Evolutionary conservation across 2,113 vertebrate genomes (phyloP).

Genomic region (Pheucticus melanocephalus): DNA sequence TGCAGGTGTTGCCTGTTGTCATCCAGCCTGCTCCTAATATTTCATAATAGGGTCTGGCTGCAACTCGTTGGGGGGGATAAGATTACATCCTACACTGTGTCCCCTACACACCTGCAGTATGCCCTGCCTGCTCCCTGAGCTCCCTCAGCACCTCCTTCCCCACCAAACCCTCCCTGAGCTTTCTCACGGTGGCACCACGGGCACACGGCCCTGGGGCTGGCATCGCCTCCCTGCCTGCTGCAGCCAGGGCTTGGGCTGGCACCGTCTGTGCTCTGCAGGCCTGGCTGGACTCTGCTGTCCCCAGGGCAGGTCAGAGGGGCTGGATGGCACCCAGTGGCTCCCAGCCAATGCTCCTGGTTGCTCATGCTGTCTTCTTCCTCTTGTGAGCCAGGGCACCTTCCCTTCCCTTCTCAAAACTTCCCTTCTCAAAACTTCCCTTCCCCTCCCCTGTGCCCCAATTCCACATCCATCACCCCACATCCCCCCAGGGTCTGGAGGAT

Average conservation of each 20-base stretch:
- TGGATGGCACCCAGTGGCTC: background rate
- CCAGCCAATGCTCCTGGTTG: background rate
- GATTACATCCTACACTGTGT: too few relatives aligned
- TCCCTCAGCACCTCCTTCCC: rapidly evolving
- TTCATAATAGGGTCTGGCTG: too few relatives aligned
- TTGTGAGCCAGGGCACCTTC: background rate
- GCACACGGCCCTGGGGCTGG: rapidly evolving
- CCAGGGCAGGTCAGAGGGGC: background rate
- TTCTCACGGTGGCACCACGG: background rate
- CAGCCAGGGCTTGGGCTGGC: background rate
- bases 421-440: too few relatives aligned
- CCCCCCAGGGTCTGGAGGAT: rapidly evolving
- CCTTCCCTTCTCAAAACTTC: background rate
- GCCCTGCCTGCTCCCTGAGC: rapidly evolving
- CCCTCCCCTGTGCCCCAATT: rapidly evolving
- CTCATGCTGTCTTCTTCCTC: background rate
- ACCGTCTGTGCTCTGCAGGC: rapidly evolving
- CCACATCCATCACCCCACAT: rapidly evolving
- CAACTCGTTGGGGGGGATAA: too few relatives aligned
- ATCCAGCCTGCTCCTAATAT: too few relatives aligned
- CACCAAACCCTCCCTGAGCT: background rate
- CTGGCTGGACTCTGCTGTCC: background rate
- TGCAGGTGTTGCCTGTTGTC: too few relatives aligned
- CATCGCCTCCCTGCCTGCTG: rapidly evolving
- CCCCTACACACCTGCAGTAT: rapidly evolving